These are phyloP conservation scores for Chlorodrepanis virens DNA, from an alignment of 2,113 vertebrate genomes.

Conservation along the genomic window DNA sequence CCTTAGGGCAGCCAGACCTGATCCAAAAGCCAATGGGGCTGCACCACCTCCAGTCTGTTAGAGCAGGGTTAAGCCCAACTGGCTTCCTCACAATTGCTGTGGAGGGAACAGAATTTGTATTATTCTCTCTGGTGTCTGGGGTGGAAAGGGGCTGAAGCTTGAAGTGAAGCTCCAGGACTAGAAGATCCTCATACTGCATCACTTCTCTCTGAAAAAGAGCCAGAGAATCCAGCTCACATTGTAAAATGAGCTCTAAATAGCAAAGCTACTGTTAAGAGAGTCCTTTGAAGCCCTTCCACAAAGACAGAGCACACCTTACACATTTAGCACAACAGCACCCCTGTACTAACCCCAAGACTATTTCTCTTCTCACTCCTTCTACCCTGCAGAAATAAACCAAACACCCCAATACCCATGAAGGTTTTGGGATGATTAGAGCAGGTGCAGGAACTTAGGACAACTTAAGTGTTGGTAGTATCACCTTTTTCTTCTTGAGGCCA, in stretches of 20 bases:
- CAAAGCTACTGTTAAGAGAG: background rate
- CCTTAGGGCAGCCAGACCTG: background rate
- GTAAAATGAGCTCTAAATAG: background rate
- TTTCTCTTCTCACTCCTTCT: background rate
- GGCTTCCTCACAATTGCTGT: background rate
- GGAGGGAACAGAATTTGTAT: background rate
- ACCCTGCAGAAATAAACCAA: background rate
- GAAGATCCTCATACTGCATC: background rate
- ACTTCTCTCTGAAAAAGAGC: background rate
- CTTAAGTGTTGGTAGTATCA: background rate
- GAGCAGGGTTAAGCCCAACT: background rate
- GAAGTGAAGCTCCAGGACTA: background rate
- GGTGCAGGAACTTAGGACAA: background rate
- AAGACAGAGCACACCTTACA: background rate
- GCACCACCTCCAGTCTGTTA: background rate
- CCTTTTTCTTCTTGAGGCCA: background rate
- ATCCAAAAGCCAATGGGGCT: background rate
- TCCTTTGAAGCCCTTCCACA: background rate
- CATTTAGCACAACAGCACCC: background rate
- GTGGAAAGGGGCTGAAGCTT: background rate
- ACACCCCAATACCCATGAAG: rapidly evolving
- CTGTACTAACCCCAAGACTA: background rate
- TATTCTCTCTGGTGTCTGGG: background rate
- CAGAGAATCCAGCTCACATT: background rate
- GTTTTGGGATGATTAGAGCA: background rate